A percentile compares a stretch with the other conserved stretches of the same genome.
phyloP scores from a whole-genome alignment of 2,113 vertebrate species.

The Platysternon megacephalum region DNA sequence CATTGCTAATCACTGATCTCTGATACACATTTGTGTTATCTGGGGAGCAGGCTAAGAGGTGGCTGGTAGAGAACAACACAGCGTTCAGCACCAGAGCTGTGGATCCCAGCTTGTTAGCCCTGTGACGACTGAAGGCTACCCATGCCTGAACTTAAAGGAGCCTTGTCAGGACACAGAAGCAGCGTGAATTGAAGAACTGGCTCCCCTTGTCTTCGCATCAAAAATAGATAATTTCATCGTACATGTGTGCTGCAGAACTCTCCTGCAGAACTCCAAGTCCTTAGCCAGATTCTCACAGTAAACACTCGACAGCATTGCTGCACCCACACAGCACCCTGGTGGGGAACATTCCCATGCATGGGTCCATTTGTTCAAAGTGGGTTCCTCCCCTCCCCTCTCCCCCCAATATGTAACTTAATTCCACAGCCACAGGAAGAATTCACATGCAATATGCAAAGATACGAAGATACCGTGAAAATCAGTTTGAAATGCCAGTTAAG shows the following conservation, averaged over 20 bases:
- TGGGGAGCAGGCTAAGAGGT: not conserved
- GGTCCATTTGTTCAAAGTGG: not conserved
- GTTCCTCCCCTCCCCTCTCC: too few species aligned
- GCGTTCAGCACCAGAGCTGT: not conserved
- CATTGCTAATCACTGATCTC: not conserved
- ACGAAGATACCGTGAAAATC: not conserved
- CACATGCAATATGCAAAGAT: not conserved
- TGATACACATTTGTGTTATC: not conserved
- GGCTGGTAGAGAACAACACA: not conserved
- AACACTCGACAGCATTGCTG: not conserved
- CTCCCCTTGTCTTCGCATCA: not conserved
- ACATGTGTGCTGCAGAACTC: not conserved
- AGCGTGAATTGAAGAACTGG: not conserved
- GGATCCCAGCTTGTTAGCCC: not conserved
- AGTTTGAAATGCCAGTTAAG: not conserved
- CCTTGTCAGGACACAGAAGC: not conserved
- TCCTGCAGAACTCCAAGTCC: fast-evolving
- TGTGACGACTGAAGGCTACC: not conserved
- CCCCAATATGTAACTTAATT: not conserved
- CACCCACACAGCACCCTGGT: not conserved
- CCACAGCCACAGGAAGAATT: not conserved
- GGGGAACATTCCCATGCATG: not conserved
- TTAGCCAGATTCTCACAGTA: not conserved
- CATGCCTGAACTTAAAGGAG: not conserved
- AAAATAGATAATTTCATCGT: not conserved